Conservation (phyloP, 2,113 vertebrate genomes). For the Formicarius rufipectus region DNA sequence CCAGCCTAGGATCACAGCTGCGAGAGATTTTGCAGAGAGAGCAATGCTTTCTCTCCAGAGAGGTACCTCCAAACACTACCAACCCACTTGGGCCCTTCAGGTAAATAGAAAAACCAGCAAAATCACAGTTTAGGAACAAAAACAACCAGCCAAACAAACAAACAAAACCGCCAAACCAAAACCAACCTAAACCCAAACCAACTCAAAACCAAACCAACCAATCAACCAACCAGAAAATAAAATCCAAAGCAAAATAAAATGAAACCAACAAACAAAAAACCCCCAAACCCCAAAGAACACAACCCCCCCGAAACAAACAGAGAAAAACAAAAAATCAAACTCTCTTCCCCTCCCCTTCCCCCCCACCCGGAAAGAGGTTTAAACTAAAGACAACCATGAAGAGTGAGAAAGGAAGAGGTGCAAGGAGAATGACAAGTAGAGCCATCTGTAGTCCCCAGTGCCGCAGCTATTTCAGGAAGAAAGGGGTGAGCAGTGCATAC, state of each 20-base stretch:
- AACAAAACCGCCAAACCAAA: not conserved
- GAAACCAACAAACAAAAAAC: not conserved
- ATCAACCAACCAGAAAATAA: not conserved
- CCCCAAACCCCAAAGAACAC: not conserved
- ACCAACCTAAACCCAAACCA: too few species aligned
- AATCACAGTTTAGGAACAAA: fast-evolving
- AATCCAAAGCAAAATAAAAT: not conserved
- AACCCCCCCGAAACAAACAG: fast-evolving
- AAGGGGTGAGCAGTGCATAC: not conserved
- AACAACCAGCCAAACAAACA: fast-evolving
- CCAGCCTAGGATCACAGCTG: not conserved
- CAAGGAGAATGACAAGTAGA: not conserved
- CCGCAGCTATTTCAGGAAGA: not conserved
- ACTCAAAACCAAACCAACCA: not conserved
- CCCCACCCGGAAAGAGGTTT: not conserved
- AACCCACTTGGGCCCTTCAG: not conserved
- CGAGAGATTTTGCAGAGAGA: not conserved
- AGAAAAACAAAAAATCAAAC: not conserved
- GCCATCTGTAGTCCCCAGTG: not conserved
- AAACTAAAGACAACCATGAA: not conserved
- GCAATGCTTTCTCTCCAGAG: not conserved
- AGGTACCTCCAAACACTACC: not conserved
- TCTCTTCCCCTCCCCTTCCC: too few species aligned
- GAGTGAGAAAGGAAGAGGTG: not conserved
- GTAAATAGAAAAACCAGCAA: not conserved